Conservation (phyloP, 2,797 vertebrate genomes). For the Mus caroli region DNA sequence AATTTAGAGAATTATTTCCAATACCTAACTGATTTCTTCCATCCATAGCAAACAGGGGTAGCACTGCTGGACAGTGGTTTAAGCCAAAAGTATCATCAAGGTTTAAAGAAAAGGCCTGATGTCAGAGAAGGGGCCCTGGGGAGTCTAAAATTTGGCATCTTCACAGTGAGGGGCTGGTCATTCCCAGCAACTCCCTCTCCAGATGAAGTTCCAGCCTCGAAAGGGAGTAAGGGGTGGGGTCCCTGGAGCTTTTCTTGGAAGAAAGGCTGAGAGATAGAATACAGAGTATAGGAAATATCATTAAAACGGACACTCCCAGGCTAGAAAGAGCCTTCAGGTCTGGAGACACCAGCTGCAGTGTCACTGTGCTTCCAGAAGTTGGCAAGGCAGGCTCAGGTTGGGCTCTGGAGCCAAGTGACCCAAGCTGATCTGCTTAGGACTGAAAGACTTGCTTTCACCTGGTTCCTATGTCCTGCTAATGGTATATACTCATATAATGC, state of each 20-base stretch:
- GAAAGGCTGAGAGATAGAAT: neutral
- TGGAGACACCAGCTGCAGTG: fast-evolving
- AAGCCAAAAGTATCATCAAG: fast-evolving
- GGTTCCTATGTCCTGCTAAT: neutral
- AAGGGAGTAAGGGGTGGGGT: neutral
- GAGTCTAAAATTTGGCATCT: neutral
- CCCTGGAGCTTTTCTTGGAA: neutral
- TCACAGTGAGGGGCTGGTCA: fast-evolving
- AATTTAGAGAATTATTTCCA: neutral
- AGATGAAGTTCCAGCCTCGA: too few species aligned
- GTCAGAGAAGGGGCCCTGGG: neutral
- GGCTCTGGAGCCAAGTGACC: neutral
- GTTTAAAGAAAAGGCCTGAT: neutral
- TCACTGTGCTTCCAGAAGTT: neutral
- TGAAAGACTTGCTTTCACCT: neutral
- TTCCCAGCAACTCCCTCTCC: too few species aligned
- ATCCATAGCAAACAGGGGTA: neutral
- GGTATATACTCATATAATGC: neutral
- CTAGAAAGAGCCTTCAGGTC: neutral
- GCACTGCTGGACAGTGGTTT: neutral
- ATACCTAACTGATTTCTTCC: neutral
- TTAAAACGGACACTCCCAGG: too few species aligned
- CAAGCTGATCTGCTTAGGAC: neutral
- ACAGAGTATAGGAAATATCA: fast-evolving
- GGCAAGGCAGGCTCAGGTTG: neutral